A percentile compares a stretch with the other conserved stretches of the same genome.
phyloP scores from a whole-genome alignment of 2,113 vertebrate species.

The Tetrao urogallus region DNA sequence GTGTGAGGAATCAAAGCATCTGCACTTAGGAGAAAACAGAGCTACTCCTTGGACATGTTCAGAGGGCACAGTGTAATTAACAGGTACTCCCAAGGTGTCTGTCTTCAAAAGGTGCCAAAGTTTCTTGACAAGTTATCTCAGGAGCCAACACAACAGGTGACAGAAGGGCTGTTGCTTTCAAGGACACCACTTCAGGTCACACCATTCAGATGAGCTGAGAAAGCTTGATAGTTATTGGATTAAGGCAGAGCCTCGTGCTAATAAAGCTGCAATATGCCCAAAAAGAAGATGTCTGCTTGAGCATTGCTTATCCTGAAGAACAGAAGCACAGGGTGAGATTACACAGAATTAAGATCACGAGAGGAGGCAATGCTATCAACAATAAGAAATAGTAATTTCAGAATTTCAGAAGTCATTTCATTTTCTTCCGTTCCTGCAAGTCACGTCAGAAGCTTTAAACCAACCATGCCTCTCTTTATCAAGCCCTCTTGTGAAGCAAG shows the following conservation, averaged over 20 bases:
- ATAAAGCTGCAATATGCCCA: background rate
- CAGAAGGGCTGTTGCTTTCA: background rate
- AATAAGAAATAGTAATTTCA: background rate
- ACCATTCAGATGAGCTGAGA: background rate
- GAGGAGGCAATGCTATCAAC: background rate
- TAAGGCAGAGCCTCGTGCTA: background rate
- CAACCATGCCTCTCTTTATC: background rate
- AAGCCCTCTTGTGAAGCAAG: background rate
- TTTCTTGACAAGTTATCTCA: background rate
- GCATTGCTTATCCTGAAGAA: background rate
- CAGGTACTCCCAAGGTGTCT: background rate
- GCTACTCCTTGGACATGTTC: background rate
- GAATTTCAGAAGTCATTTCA: too few relatives aligned
- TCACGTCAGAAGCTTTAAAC: background rate
- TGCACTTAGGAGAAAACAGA: background rate
- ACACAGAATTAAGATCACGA: background rate
- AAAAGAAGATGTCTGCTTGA: background rate
- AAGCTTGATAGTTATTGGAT: fast-evolving
- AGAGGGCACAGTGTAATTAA: background rate
- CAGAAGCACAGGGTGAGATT: background rate
- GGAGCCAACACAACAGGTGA: background rate
- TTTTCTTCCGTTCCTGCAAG: background rate
- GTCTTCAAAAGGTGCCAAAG: background rate
- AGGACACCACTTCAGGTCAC: background rate
- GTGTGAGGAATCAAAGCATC: background rate